Evolutionary conservation across 2,888 invertebrate genomes (phyloP).

Genomic region (Unio delphinus): DNA sequence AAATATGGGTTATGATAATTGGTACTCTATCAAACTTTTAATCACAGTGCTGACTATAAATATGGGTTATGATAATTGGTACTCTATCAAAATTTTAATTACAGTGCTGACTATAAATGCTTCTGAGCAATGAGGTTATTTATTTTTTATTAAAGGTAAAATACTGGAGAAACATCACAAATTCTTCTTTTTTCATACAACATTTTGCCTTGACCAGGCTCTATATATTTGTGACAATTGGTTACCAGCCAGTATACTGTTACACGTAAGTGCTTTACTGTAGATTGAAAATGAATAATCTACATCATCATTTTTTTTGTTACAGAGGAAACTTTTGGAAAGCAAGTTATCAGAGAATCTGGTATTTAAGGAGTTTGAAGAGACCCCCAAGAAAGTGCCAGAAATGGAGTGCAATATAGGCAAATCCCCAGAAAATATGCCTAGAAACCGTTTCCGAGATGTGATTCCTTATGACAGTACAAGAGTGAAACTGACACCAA

Average conservation of each 20-base stretch:
- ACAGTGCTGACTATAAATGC: too few relatives aligned
- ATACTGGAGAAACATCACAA: too few relatives aligned
- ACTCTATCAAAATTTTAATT: too few relatives aligned
- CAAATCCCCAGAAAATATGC: constrained; percentile 79
- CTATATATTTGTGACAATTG: not conserved
- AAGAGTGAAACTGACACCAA: constrained; percentile 85
- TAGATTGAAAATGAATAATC: not conserved
- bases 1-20: too few relatives aligned
- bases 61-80: too few relatives aligned
- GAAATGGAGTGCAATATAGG: constrained; percentile 73
- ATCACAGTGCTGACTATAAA: too few relatives aligned
- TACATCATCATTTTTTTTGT: constrained; percentile 4
- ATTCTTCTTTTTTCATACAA: too few relatives aligned
- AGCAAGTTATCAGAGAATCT: constrained; percentile 66
- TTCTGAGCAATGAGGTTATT: too few relatives aligned
- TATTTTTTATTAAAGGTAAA: too few relatives aligned
- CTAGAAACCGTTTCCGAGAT: constrained; percentile 78
- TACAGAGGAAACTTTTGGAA: constrained; percentile 63
- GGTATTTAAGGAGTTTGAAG: constrained; percentile 83
- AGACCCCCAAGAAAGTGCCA: constrained; percentile 82
- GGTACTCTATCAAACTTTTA: too few relatives aligned
- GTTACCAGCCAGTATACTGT: too few relatives aligned
- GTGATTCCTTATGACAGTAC: constrained; percentile 93
- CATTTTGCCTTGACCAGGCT: not conserved
- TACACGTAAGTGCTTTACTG: not conserved